Percentiles rank a stretch among this genome's conserved stretches.
Conservation (phyloP, 2,113 vertebrate genomes). For the Crotalus tigris region DNA sequence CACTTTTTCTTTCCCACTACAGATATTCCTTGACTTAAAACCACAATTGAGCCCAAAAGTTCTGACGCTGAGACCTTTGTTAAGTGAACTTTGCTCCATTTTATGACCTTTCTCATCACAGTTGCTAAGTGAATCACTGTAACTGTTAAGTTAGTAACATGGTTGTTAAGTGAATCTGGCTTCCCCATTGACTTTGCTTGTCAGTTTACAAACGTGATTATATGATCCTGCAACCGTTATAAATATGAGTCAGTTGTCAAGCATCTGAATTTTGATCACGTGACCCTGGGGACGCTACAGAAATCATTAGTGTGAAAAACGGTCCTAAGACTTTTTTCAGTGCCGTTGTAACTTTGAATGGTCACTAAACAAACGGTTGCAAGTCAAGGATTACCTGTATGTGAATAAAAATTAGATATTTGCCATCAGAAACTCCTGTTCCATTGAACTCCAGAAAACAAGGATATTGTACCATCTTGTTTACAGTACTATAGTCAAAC, state of each 20-base stretch:
- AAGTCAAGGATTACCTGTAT: background rate
- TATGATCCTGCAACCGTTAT: background rate
- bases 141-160: background rate
- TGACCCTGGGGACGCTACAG: background rate
- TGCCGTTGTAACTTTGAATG: background rate
- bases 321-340: background rate
- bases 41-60: background rate
- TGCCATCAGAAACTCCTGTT: background rate
- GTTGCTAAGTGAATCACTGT: background rate
- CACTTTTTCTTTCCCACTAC: background rate
- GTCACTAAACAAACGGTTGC: background rate
- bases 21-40: background rate
- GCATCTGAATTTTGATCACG: background rate
- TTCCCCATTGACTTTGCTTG: background rate
- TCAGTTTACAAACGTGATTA: background rate
- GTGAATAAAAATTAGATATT: background rate
- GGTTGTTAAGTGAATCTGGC: background rate
- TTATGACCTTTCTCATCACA: background rate
- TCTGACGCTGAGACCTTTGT: background rate
- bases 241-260: background rate
- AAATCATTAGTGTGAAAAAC: background rate
- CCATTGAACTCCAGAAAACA: background rate
- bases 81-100: background rate
- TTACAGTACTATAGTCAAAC: background rate
- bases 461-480: background rate